Evolutionary conservation across 2,888 invertebrate species (phyloP).

Genomic region (Plagiodera versicolora): DNA sequence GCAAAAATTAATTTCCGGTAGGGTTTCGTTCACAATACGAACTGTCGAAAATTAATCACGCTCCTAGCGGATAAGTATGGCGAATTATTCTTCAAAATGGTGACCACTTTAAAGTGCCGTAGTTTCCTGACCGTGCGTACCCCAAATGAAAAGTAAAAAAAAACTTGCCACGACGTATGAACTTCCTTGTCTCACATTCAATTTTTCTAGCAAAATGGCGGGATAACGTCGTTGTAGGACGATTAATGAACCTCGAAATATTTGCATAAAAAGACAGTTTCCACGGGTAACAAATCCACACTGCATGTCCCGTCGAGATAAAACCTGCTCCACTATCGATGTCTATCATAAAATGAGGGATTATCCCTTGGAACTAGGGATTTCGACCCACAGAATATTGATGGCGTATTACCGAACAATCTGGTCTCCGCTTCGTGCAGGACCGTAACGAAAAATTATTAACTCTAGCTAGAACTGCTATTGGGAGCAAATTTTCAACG

Average conservation of each 20-base stretch:
- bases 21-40: no score
- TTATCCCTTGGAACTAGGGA: conserved; percentile 22
- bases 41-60: no score
- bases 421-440: conserved; percentile 10
- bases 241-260: conserved; percentile 23
- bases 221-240: background rate
- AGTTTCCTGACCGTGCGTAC: no score
- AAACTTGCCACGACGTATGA: background rate
- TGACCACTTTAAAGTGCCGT: no score
- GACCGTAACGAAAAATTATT: no score
- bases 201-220: background rate
- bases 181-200: background rate
- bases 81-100: no score
- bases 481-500: no score
- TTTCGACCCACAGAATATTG: conserved; percentile 22
- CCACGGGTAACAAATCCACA: background rate
- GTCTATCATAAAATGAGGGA: conserved; percentile 23
- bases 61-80: no score
- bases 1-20: conserved; percentile 1
- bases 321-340: conserved; percentile 10
- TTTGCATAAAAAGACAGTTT: conserved; percentile 18
- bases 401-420: conserved; percentile 21
- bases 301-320: conserved; percentile 11
- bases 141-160: no score
- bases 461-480: no score